Evolutionary conservation across 1,140 invertebrate species (phyloP), one percentile per base, ranked within the genome.

Genomic region (Melipona quadrifasciata): DNA sequence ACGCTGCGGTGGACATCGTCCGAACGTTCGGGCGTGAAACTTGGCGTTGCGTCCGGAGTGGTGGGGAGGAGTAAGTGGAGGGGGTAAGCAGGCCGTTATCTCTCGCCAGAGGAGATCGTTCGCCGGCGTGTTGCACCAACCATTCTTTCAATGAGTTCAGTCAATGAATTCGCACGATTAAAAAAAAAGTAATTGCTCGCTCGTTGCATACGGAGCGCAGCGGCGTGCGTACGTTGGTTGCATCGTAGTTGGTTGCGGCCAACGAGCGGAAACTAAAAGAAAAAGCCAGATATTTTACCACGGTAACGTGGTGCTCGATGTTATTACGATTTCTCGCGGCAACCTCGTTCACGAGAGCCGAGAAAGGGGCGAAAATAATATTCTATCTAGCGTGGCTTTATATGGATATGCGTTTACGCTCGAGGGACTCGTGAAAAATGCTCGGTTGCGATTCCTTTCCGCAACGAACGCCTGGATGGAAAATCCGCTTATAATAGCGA

Each of bases 211-310:
- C 39, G 65, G 74, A 3, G 4, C 0, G 34, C 34, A 39, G 34
- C 4, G 34, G 34, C 34, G 34, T 34, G 34, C 34, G 2, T 34
- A 2, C 34, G 34, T 39, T 39, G n/a, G 34, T 65, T 64, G 55
- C 67, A 78, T 84, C 67, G 73, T 31, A 55, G 73, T 39, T 39
- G n/a, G 39, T 57, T 24, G 82, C 64, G 58, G 87, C 85, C 86
- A 88, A 79, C 83, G 74, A n/a, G 53, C 87, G 87, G 87, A 89
- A 89, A 82, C 79, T 72, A 47, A 58, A 19, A 57, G 87, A 83
- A 86, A 88, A 88, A 67, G 5, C 58, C 11, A 64, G 80, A 6
- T 34, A 39, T 80, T 89, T 89, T 86, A 53, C 71, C 86, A 67
- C 58, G 74, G 74, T 61, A 88, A 82, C 39, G 39, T 39, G 53